phyloP scores from a whole-genome alignment of 2,888 invertebrate species.

The Amblyjoppa proteus region DNA sequence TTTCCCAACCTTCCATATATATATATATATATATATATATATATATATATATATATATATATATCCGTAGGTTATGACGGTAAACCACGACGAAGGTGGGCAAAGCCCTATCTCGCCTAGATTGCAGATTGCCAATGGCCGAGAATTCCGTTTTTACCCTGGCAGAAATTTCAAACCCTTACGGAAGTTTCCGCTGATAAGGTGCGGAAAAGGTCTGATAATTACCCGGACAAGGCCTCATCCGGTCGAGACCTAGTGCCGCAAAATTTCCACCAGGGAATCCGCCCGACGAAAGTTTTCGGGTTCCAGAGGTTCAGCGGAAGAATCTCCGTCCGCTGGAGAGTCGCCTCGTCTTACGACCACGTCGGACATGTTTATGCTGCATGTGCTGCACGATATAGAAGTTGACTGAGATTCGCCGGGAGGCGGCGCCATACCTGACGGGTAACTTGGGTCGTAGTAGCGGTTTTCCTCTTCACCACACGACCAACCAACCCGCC shows the following conservation, averaged over 20 bases:
- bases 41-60: slow-evolving; percentile 19
- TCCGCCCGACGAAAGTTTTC: background rate
- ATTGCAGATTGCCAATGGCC: slow-evolving; percentile 4
- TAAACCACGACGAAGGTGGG: background rate
- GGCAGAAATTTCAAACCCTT: no score
- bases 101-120: slow-evolving; percentile 14
- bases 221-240: no score
- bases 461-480: slow-evolving; percentile 38
- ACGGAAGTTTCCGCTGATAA: no score
- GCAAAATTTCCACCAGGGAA: no score
- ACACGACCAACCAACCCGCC: slow-evolving; percentile 24
- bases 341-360: no score
- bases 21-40: background rate
- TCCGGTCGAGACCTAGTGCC: no score
- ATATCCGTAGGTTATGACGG: slow-evolving; percentile 7
- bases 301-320: background rate
- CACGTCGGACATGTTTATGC: background rate
- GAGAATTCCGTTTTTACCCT: background rate
- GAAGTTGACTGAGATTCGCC: slow-evolving; percentile 25
- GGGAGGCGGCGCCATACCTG: slow-evolving; percentile 10
- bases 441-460: slow-evolving; percentile 43
- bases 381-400: background rate
- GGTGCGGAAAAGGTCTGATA: no score
- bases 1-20: slow-evolving; percentile 10
- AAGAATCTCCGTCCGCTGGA: no score